phyloP scores from a whole-genome alignment of 2,888 invertebrate genomes.

The Tethea ocularis region DNA sequence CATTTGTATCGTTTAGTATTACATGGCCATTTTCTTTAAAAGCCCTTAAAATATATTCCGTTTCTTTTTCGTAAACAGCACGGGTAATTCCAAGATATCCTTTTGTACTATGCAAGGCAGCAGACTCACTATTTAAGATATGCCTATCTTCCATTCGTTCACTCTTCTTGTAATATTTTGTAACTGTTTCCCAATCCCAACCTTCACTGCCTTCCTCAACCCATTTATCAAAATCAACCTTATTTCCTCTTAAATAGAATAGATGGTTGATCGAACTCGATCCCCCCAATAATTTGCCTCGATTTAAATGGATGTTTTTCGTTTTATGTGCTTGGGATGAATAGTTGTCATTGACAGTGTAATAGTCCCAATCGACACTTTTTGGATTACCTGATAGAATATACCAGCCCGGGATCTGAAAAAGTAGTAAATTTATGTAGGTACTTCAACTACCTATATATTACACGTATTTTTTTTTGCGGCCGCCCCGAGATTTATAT shows the following conservation, averaged over 20 bases:
- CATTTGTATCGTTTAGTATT: slow-evolving; percentile 13
- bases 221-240: slow-evolving; percentile 81
- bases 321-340: slow-evolving; percentile 18
- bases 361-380: slow-evolving; percentile 16
- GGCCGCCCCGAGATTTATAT: no score
- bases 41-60: background rate
- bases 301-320: slow-evolving; percentile 59
- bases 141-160: slow-evolving; percentile 11
- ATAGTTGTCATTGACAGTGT: slow-evolving; percentile 16
- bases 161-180: slow-evolving; percentile 18
- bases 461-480: no score
- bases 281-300: slow-evolving; percentile 85
- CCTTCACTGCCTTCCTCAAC: slow-evolving; percentile 61
- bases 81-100: slow-evolving; percentile 63
- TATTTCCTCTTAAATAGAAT: slow-evolving; percentile 84
- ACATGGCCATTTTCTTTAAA: slow-evolving; percentile 10
- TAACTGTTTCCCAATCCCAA: slow-evolving; percentile 84
- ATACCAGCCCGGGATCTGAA: slow-evolving; percentile 2
- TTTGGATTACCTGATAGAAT: background rate
- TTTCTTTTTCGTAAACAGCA: slow-evolving; percentile 3
- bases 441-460: no score
- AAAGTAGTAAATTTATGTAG: no score
- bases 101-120: slow-evolving; percentile 37
- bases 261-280: slow-evolving; percentile 84
- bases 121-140: slow-evolving; percentile 11